Percentiles rank a stretch among this genome's conserved stretches.
phyloP scores from a whole-genome alignment of 2,113 vertebrate genomes.

The Riparia riparia region DNA sequence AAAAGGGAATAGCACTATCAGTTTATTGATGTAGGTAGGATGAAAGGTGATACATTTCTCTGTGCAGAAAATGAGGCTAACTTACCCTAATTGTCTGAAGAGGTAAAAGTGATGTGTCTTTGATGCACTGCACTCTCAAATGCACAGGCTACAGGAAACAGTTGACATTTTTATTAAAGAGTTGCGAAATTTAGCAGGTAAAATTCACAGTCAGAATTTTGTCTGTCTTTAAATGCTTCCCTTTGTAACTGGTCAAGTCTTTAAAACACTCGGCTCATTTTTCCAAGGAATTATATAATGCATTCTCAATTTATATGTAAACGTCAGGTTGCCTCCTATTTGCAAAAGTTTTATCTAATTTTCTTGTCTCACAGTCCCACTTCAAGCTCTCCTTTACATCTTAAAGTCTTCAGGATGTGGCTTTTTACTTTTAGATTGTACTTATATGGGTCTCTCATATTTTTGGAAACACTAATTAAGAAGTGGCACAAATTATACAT shows the following conservation, averaged over 20 bases:
- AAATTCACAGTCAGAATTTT: not conserved
- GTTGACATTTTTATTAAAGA: not conserved
- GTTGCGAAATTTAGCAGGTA: not conserved
- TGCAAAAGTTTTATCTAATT: not conserved
- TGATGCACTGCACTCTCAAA: not conserved
- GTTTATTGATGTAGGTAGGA: not conserved
- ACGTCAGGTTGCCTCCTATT: not conserved
- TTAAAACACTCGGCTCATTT: not conserved
- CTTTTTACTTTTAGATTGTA: slow-evolving; percentile 35
- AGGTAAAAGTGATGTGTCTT: not conserved
- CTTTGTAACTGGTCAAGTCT: not conserved
- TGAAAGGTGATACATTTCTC: not conserved
- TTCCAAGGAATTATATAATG: not conserved
- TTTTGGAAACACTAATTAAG: slow-evolving; percentile 74
- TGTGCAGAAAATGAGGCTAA: not conserved
- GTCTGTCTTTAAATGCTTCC: not conserved
- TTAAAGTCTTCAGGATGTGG: slow-evolving; percentile 32
- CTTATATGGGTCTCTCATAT: slow-evolving; percentile 65
- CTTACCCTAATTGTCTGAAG: not conserved
- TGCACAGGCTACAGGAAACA: not conserved
- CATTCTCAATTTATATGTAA: not conserved
- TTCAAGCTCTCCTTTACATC: not conserved
- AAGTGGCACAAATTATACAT: slow-evolving; percentile 75
- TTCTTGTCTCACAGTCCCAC: not conserved
- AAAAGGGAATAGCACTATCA: not conserved